phyloP scores from a whole-genome alignment of 2,888 invertebrate genomes.

The Plagodis pulveraria region DNA sequence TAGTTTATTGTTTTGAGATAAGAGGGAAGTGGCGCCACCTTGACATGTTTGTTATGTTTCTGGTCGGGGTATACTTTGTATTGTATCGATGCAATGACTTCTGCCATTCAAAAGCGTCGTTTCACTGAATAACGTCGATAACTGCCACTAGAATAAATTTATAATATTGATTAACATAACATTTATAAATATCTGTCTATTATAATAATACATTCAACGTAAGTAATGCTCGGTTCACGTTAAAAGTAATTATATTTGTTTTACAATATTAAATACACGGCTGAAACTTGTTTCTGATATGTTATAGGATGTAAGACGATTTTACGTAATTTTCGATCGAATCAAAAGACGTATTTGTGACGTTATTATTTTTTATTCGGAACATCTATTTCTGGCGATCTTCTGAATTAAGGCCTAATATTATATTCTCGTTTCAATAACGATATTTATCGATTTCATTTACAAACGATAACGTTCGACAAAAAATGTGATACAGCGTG shows the following conservation, averaged over 20 bases:
- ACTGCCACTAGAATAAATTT: constrained; percentile 78
- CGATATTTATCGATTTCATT: constrained; percentile 25
- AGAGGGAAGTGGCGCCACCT: too few species aligned
- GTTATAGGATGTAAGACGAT: constrained; percentile 38
- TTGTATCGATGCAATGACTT: constrained; percentile 27
- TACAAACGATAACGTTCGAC: constrained; percentile 16
- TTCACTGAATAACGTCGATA: constrained; percentile 62
- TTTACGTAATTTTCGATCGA: constrained; percentile 48
- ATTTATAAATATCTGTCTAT: constrained; percentile 62
- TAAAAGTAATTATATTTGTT: constrained; percentile 53
- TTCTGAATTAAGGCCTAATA: constrained; percentile 17
- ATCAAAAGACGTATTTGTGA: constrained; percentile 53
- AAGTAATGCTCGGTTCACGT: constrained; percentile 65
- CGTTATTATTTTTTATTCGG: constrained; percentile 25
- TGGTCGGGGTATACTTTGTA: constrained; percentile 9
- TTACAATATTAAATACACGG: constrained; percentile 60
- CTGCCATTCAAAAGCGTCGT: constrained; percentile 51
- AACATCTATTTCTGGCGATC: constrained; percentile 9
- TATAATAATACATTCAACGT: constrained; percentile 64
- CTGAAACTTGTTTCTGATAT: constrained; percentile 58
- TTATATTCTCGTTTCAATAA: constrained; percentile 7
- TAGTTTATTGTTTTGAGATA: too few species aligned
- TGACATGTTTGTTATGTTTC: not conserved
- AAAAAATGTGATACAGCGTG: constrained; percentile 22
- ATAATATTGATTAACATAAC: constrained; percentile 28